phyloP scores from a whole-genome alignment of 2,888 invertebrate species.

The Theretra japonica region DNA sequence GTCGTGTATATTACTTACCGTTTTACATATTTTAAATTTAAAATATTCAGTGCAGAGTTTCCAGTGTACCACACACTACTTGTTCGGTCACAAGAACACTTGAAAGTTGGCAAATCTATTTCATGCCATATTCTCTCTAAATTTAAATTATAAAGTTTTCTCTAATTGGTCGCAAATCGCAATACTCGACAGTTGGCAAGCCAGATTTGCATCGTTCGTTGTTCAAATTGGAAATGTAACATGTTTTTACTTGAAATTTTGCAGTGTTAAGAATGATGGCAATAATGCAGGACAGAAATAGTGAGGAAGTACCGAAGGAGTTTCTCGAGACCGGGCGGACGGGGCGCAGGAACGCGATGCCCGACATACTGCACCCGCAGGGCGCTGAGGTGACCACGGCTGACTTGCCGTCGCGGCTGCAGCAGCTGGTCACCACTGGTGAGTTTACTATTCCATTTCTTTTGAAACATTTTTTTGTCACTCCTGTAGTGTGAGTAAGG shows the following conservation, averaged over 20 bases:
- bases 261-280: constrained; percentile 86
- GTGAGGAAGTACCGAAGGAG: constrained; percentile 87
- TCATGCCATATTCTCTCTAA: too few species aligned
- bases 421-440: constrained; percentile 88
- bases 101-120: too few species aligned
- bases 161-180: not conserved
- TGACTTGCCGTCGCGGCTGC: constrained; percentile 90
- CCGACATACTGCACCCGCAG: constrained; percentile 91
- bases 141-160: too few species aligned
- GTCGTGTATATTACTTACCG: not conserved
- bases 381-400: constrained; percentile 89
- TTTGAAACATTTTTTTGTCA: too few species aligned
- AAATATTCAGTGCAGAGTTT: too few species aligned
- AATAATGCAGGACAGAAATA: constrained; percentile 85
- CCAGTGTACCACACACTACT: too few species aligned
- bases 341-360: constrained; percentile 94
- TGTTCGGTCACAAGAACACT: too few species aligned
- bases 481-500: too few species aligned
- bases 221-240: not conserved
- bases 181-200: not conserved
- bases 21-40: not conserved
- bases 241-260: constrained; percentile 37
- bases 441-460: constrained; percentile 35
- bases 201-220: not conserved
- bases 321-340: constrained; percentile 94